Evolutionary conservation across 2,797 vertebrate genomes (phyloP).

Genomic region (Holocentrus rufus): DNA sequence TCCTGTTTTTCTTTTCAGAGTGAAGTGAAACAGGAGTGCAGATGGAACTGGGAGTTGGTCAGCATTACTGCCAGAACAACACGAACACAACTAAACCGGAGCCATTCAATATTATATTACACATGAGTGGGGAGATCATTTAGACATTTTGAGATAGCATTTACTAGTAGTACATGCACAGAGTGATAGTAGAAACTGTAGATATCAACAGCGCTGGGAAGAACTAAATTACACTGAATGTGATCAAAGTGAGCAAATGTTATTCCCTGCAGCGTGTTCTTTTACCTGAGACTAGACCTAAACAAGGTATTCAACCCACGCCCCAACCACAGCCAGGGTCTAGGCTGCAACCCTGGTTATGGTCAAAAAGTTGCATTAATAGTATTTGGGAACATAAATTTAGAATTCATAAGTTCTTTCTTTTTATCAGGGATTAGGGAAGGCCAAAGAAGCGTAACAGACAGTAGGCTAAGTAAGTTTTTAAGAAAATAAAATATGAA

Average conservation of each 20-base stretch:
- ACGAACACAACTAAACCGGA: not conserved
- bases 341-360: too few relatives aligned
- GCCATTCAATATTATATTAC: not conserved
- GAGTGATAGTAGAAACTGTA: not conserved
- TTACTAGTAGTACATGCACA: not conserved
- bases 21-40: conserved; percentile 46
- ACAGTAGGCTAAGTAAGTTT: too few relatives aligned
- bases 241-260: not conserved
- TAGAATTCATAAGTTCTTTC: not conserved
- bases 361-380: too few relatives aligned
- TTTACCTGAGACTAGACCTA: not conserved
- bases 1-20: conserved; percentile 40
- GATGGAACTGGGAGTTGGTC: conserved; percentile 31
- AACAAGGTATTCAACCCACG: not conserved
- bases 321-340: too few relatives aligned
- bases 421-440: not conserved
- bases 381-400: not conserved
- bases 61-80: conserved; percentile 11
- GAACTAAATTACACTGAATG: not conserved
- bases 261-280: not conserved
- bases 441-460: not conserved
- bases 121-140: not conserved
- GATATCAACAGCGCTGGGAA: not conserved
- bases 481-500: too few relatives aligned
- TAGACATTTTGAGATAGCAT: not conserved